Conservation (phyloP, 2,113 vertebrate species). For the Stigmatopora argus region DNA sequence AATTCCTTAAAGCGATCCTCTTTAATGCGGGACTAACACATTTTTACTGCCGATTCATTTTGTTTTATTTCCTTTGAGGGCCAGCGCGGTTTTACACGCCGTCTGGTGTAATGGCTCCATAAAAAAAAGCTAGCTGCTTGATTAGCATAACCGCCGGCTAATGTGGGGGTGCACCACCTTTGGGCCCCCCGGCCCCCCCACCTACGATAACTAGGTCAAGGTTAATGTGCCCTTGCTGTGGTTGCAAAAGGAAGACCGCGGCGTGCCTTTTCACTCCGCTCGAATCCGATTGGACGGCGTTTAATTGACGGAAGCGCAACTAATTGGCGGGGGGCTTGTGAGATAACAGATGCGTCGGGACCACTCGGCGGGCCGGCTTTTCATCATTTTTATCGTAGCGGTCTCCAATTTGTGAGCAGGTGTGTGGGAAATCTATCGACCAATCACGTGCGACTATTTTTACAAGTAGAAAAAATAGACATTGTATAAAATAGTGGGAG, state of each 20-base stretch:
- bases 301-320: slow-evolving; percentile 41
- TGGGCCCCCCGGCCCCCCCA: not conserved
- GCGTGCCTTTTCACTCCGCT: slow-evolving; percentile 24
- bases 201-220: slow-evolving; percentile 56
- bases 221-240: slow-evolving; percentile 45
- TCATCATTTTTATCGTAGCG: too few relatives aligned
- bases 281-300: slow-evolving; percentile 40
- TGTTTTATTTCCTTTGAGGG: too few relatives aligned
- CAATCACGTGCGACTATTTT: too few relatives aligned
- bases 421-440: too few relatives aligned
- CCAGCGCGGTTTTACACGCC: slow-evolving; percentile 26
- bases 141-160: slow-evolving; percentile 54
- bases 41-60: not conserved
- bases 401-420: too few relatives aligned
- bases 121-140: slow-evolving; percentile 31
- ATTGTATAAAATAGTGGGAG: too few relatives aligned
- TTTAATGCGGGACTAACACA: not conserved
- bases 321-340: slow-evolving; percentile 40
- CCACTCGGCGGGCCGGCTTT: slow-evolving; percentile 11
- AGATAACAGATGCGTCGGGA: slow-evolving; percentile 39
- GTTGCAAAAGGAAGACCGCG: slow-evolving; percentile 45
- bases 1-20: not conserved
- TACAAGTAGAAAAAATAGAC: too few relatives aligned
- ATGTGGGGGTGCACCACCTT: slow-evolving; percentile 6
- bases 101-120: slow-evolving; percentile 39